Conservation (phyloP, 2,113 vertebrate genomes). For the Harpagus bidentatus region DNA sequence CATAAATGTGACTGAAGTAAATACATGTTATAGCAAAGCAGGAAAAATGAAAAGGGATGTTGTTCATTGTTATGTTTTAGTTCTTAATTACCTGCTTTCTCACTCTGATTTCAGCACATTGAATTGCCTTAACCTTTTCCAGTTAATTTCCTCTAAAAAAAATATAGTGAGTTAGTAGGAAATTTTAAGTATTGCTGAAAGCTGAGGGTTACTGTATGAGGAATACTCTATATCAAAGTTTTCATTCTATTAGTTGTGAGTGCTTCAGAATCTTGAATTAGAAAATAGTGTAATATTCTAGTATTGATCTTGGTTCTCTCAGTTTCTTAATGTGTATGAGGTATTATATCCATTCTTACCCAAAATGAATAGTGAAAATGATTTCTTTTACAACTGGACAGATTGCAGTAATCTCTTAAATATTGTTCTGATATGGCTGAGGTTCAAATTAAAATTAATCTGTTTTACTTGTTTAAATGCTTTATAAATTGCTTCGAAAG, state of each 20-base stretch:
- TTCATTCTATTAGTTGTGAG: neutral
- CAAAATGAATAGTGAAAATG: neutral
- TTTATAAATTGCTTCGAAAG: neutral
- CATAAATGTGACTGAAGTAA: neutral
- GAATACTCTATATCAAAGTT: fast-evolving
- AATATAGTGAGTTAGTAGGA: neutral
- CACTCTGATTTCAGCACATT: neutral
- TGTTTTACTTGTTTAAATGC: neutral
- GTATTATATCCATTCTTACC: neutral
- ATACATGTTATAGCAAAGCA: neutral
- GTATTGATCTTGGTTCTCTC: neutral
- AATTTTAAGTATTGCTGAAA: neutral
- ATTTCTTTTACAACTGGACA: neutral
- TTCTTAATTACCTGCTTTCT: neutral
- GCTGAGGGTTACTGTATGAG: neutral
- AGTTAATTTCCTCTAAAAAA: neutral
- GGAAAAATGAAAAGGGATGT: neutral
- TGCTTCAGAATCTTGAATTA: neutral
- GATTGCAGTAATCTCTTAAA: neutral
- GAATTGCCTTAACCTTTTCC: neutral
- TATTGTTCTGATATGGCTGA: neutral
- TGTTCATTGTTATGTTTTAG: neutral
- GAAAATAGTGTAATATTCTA: neutral
- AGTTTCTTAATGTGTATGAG: neutral
- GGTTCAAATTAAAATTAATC: neutral